A percentile compares a stretch with the other conserved stretches of the same genome.
phyloP scores from a whole-genome alignment of 2,113 vertebrate genomes.

The Pedetes capensis region DNA sequence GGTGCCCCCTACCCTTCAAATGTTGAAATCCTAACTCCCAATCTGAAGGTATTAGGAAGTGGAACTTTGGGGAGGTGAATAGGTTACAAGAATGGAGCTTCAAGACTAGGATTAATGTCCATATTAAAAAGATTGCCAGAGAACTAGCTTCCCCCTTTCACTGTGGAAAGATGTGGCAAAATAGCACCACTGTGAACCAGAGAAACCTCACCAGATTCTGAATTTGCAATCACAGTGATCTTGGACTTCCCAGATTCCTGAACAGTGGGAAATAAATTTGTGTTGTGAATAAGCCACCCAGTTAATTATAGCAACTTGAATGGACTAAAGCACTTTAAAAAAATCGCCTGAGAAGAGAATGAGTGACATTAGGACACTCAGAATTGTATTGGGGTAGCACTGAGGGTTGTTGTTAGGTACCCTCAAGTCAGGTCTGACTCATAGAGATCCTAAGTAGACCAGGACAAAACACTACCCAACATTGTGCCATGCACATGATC shows the following conservation, averaged over 20 bases:
- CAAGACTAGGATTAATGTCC: neutral
- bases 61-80: too few species aligned
- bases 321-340: neutral
- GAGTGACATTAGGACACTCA: neutral
- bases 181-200: rapidly evolving
- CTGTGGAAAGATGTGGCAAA: too few species aligned
- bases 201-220: too few species aligned
- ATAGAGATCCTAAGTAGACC: too few species aligned
- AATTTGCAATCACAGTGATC: too few species aligned
- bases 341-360: neutral
- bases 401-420: too few species aligned
- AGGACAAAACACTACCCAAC: too few species aligned
- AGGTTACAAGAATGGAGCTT: neutral
- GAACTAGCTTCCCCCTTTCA: neutral
- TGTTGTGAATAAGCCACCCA: neutral
- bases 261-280: neutral
- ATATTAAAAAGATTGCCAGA: too few species aligned
- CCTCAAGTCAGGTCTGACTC: too few species aligned
- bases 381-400: neutral
- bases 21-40: neutral
- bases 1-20: neutral
- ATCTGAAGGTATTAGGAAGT: neutral
- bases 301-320: neutral
- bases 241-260: too few species aligned
- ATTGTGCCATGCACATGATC: too few species aligned